Conservation (phyloP, 2,888 invertebrate genomes). For the Dynastes grantii region DNA sequence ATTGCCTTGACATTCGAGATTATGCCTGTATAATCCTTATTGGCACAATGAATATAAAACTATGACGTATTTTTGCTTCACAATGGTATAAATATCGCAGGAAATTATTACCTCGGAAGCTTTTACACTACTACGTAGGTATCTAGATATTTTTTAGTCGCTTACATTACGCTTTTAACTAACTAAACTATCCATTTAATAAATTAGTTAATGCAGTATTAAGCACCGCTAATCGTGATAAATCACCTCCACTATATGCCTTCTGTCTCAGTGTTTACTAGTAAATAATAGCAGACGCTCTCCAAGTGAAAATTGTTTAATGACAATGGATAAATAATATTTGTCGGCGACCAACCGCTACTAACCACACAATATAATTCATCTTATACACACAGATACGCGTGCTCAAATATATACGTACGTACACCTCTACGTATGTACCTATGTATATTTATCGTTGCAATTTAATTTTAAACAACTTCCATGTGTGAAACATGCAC, state of each 20-base stretch:
- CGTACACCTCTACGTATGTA: no score
- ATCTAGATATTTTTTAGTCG: no score
- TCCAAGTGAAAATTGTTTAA: constrained; percentile 14
- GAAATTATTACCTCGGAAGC: no score
- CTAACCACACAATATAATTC: constrained; percentile 26
- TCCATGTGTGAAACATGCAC: background rate
- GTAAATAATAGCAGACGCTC: background rate
- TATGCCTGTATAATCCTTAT: no score
- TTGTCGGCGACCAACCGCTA: constrained; percentile 16
- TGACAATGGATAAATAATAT: constrained; percentile 27
- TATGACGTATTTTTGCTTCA: no score
- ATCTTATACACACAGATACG: background rate
- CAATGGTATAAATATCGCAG: no score
- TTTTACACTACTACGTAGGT: no score
- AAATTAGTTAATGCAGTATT: constrained; percentile 12
- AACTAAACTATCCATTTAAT: constrained; percentile 11
- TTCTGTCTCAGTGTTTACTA: background rate
- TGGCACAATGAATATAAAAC: no score
- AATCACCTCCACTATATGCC: constrained; percentile 8
- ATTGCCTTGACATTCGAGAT: no score
- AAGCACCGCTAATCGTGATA: constrained; percentile 25
- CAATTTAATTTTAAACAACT: constrained; percentile 10
- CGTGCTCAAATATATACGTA: background rate
- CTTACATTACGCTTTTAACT: background rate
- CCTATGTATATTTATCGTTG: constrained; percentile 1